These are phyloP conservation scores for Neosalanx taihuensis DNA, from an alignment of 2,797 vertebrate species.

Conservation along the genomic window DNA sequence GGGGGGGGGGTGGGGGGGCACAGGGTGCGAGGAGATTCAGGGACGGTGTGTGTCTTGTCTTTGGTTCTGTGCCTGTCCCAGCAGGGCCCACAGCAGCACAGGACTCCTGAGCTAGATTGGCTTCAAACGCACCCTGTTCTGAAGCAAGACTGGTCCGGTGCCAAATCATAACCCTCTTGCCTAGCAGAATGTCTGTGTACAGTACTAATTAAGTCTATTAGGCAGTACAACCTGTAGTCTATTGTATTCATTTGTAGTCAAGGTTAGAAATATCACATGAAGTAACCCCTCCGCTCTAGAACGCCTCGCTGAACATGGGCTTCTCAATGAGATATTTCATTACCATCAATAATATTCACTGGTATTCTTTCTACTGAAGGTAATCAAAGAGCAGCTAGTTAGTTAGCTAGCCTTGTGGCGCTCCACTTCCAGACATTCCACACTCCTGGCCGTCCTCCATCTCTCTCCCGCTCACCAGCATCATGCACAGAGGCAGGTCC, in stretches of 20 bases:
- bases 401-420: conserved; percentile 6
- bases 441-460: conserved; percentile 17
- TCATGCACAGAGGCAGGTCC: conserved; percentile 28
- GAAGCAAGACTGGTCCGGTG: conserved; percentile 46
- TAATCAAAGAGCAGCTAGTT: not conserved
- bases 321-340: not conserved
- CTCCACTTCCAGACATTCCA: conserved; percentile 6
- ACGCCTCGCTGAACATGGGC: not conserved
- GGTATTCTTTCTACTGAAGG: conserved; percentile 1
- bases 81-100: conserved; percentile 53
- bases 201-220: not conserved
- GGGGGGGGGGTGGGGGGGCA: conserved; percentile 9
- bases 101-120: conserved; percentile 53
- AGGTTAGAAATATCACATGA: not conserved
- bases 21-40: conserved; percentile 37
- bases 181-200: conserved; percentile 24
- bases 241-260: not conserved
- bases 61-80: conserved; percentile 6
- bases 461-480: conserved; percentile 26
- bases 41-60: conserved; percentile 38
- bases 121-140: conserved; percentile 24
- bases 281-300: not conserved
- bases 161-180: conserved; percentile 14
- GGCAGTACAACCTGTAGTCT: not conserved
- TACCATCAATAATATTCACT: not conserved